These are phyloP conservation scores for Julus scandinavius DNA, from an alignment of 2,888 invertebrate species.

Conservation along the genomic window DNA sequence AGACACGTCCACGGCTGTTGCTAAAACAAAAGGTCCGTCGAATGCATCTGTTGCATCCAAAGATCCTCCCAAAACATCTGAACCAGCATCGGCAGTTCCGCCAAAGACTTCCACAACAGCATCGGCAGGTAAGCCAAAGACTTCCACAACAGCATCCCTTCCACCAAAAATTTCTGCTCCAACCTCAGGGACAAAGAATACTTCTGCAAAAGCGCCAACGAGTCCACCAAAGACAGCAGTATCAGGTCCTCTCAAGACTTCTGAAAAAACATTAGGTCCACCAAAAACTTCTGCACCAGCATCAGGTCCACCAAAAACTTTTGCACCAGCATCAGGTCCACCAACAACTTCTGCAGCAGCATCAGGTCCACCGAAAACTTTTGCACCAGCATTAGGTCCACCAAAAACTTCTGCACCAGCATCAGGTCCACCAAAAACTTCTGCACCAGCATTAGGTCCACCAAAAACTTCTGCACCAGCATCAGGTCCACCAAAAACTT, in stretches of 20 bases:
- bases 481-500: slow-evolving; percentile 5
- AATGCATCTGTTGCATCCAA: neutral
- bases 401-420: neutral
- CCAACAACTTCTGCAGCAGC: neutral
- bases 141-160: neutral
- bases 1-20: neutral
- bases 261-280: neutral
- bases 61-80: neutral
- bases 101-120: neutral
- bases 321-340: neutral
- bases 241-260: neutral
- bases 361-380: neutral
- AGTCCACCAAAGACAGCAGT: neutral
- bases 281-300: neutral
- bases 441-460: neutral
- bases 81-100: no score
- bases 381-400: neutral
- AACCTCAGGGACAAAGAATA: neutral
- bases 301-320: neutral
- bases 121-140: neutral
- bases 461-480: neutral
- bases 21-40: neutral
- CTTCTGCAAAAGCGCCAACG: neutral
- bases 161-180: neutral
- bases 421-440: neutral